Percentiles rank a stretch among this genome's conserved stretches.
Conservation (phyloP, 2,888 invertebrate species). For the Chaitophorus viminalis region DNA sequence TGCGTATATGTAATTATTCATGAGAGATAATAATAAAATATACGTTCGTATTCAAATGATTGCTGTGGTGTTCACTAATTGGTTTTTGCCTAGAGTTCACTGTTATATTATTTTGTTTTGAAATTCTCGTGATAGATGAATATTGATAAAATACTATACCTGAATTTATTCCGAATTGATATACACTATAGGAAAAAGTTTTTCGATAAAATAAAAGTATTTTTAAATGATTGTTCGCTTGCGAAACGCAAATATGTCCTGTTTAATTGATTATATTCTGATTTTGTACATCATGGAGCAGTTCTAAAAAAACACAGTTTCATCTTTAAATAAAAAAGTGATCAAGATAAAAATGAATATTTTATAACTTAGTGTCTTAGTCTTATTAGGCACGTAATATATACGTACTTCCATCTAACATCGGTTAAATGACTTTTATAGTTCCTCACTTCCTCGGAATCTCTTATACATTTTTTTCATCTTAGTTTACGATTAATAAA, state of each 20-base stretch:
- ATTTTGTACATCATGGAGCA: not conserved
- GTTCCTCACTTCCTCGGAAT: not conserved
- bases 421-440: slow-evolving; percentile 1
- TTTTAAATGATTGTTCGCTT: not conserved
- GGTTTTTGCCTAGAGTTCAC: not conserved
- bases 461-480: slow-evolving; percentile 10
- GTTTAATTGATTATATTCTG: not conserved
- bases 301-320: not conserved
- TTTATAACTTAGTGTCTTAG: too few relatives aligned
- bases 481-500: slow-evolving; percentile 17
- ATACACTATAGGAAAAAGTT: not conserved
- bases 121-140: not conserved
- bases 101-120: not conserved
- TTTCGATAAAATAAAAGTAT: not conserved
- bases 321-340: not conserved
- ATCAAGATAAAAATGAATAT: not conserved
- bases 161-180: not conserved
- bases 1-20: not conserved
- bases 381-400: not conserved
- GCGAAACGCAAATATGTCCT: too few relatives aligned
- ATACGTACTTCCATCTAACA: not conserved
- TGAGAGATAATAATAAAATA: not conserved
- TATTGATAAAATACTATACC: not conserved
- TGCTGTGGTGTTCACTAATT: not conserved
- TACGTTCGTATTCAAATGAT: not conserved